phyloP scores from a whole-genome alignment of 2,888 invertebrate genomes.

The Melolontha melolontha region DNA sequence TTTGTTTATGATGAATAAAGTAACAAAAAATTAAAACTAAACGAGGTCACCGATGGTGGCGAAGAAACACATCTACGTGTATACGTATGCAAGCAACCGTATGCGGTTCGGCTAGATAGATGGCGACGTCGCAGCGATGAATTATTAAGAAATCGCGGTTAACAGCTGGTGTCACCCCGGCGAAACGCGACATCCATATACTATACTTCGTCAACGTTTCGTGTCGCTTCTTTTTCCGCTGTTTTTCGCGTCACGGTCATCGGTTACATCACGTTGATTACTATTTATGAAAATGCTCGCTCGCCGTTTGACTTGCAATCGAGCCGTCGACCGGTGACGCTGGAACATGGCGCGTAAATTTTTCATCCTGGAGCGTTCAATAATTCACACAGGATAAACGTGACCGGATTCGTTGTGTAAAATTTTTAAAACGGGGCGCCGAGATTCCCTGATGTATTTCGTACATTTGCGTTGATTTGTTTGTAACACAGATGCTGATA shows the following conservation, averaged over 20 bases:
- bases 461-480: neutral
- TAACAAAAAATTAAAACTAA: too few relatives aligned
- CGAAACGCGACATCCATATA: constrained; percentile 16
- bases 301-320: constrained; percentile 32
- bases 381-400: constrained; percentile 34
- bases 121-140: constrained; percentile 9
- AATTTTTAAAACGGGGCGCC: constrained; percentile 22
- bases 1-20: too few relatives aligned
- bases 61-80: too few relatives aligned
- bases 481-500: too few relatives aligned
- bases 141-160: constrained; percentile 33
- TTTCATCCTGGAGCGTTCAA: constrained; percentile 26
- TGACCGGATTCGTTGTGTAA: constrained; percentile 26
- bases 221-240: constrained; percentile 10
- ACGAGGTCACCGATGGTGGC: neutral
- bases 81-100: constrained; percentile 4
- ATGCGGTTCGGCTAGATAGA: neutral
- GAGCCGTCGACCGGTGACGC: constrained; percentile 11
- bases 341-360: constrained; percentile 18
- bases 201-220: constrained; percentile 3
- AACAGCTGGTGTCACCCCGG: constrained; percentile 27
- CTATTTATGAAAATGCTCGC: constrained; percentile 43
- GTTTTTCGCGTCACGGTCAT: constrained; percentile 26
- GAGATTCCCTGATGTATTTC: constrained; percentile 10
- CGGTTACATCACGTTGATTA: constrained; percentile 41